Evolutionary conservation across 2,113 vertebrate species (phyloP).

Genomic region (Mesitornis unicolor): DNA sequence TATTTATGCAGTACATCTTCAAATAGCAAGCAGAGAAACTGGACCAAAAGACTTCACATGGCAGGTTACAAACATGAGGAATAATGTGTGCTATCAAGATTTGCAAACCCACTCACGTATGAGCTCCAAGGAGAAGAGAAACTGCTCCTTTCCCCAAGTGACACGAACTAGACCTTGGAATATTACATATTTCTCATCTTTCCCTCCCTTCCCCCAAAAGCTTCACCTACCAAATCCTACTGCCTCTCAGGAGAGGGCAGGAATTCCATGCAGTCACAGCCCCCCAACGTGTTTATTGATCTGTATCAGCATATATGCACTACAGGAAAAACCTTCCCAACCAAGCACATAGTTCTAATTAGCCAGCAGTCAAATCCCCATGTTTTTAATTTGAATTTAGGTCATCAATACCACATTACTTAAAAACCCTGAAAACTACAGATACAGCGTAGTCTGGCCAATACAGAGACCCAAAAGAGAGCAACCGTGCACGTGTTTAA

Average conservation of each 20-base stretch:
- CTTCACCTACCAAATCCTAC: background rate
- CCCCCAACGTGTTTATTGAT: background rate
- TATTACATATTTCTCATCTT: background rate
- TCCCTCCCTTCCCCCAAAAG: background rate
- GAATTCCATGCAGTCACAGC: background rate
- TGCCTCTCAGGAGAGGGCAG: background rate
- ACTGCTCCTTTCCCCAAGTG: background rate
- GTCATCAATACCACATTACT: background rate
- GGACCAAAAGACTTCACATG: background rate
- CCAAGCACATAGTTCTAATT: background rate
- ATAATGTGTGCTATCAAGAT: background rate
- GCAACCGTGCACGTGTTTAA: background rate
- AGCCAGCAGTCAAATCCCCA: background rate
- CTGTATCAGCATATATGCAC: background rate
- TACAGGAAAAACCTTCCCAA: background rate
- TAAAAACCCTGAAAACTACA: background rate
- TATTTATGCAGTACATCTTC: constrained; percentile 12
- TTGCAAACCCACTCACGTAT: background rate
- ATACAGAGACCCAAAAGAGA: background rate
- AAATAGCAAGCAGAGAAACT: background rate
- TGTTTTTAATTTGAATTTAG: background rate
- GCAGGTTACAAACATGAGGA: background rate
- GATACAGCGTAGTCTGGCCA: background rate
- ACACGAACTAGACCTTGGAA: background rate
- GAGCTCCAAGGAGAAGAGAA: background rate